Evolutionary conservation across 1,140 invertebrate species (phyloP).

Genomic region (Pseudomyrmex gracilis): DNA sequence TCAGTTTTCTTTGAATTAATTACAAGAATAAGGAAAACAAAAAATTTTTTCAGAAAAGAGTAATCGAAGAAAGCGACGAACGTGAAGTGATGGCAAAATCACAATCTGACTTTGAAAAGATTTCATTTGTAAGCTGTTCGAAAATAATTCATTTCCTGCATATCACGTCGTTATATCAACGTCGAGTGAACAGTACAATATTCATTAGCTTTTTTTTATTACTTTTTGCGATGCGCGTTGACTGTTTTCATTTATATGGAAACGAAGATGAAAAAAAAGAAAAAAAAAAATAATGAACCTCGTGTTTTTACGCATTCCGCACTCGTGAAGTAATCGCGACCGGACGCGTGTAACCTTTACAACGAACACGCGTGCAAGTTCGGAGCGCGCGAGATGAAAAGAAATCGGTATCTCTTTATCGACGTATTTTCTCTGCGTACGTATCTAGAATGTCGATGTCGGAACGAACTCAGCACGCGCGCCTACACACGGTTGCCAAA

Average conservation of each 20-base stretch:
- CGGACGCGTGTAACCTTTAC: background rate
- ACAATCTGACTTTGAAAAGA: background rate
- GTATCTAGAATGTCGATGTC: background rate
- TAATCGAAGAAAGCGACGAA: too few species aligned
- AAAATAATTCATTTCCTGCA: background rate
- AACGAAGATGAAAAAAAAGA: conserved; percentile 3
- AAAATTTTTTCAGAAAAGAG: too few species aligned
- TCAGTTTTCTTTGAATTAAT: too few species aligned
- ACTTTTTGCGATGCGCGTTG: background rate
- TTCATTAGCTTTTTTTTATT: background rate
- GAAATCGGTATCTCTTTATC: background rate
- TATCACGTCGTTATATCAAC: background rate
- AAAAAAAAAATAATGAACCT: too few species aligned
- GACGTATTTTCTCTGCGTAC: background rate
- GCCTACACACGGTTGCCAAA: too few species aligned
- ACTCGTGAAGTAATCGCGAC: background rate
- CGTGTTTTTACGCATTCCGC: conserved; percentile 1
- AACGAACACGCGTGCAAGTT: too few species aligned
- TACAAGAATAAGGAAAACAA: too few species aligned
- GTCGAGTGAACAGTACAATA: background rate
- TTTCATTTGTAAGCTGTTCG: background rate
- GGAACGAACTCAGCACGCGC: too few species aligned
- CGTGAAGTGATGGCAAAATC: too few species aligned
- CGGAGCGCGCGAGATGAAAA: too few species aligned
- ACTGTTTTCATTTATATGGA: conserved; percentile 27